Evolutionary conservation across 2,797 vertebrate genomes (phyloP).

Genomic region (Chloroceryle amazona): DNA sequence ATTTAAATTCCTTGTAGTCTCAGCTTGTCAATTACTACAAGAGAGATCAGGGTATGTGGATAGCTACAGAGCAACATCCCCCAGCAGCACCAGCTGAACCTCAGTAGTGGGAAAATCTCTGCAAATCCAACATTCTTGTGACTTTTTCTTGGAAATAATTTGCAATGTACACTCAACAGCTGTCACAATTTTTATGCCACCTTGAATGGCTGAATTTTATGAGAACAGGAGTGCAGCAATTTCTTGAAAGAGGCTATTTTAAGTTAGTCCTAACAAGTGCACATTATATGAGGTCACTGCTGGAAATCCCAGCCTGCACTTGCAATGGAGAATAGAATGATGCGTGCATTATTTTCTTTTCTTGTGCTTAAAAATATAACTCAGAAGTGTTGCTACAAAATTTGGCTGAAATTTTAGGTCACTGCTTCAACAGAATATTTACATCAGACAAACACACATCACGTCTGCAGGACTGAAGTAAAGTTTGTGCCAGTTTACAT

Average conservation of each 20-base stretch:
- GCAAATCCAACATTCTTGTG: background rate
- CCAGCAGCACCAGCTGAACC: background rate
- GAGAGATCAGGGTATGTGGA: background rate
- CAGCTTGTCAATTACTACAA: background rate
- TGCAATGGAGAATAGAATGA: background rate
- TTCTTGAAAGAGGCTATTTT: background rate
- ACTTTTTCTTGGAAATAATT: background rate
- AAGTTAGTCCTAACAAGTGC: background rate
- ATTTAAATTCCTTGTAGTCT: background rate
- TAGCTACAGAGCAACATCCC: background rate
- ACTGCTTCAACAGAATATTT: background rate
- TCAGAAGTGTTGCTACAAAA: background rate
- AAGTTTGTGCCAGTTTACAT: background rate
- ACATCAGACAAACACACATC: background rate
- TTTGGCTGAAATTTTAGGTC: background rate
- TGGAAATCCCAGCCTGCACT: background rate
- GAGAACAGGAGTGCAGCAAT: background rate
- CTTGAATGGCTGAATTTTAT: background rate
- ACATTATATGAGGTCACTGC: background rate
- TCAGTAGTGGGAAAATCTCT: background rate
- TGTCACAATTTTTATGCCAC: background rate
- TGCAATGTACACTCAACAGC: background rate
- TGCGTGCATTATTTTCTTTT: background rate
- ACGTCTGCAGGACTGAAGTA: background rate
- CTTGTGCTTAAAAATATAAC: background rate